Evolutionary conservation across 2,888 invertebrate species (phyloP).

Genomic region (Auanema sp.): DNA sequence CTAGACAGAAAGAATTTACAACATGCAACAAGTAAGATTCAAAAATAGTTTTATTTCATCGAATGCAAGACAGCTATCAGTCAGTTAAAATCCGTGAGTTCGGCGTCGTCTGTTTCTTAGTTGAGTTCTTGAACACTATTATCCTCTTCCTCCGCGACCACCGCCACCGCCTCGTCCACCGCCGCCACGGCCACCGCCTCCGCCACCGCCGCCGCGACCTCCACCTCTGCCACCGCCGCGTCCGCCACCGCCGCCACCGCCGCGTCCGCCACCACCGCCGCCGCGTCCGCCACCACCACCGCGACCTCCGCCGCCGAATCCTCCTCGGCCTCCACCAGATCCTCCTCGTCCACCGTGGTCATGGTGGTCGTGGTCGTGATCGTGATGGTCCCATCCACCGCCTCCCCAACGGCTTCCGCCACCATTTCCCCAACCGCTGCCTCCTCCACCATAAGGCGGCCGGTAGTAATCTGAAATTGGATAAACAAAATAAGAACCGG

Average conservation of each 20-base stretch:
- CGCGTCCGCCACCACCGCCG: slow-evolving; percentile 12
- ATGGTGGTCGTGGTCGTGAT: neutral
- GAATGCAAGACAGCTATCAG: too few relatives aligned
- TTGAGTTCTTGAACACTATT: neutral
- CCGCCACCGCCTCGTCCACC: slow-evolving; percentile 14
- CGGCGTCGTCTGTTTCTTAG: neutral
- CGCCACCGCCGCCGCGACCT: slow-evolving; percentile 14
- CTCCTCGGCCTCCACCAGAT: neutral
- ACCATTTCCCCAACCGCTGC: slow-evolving; percentile 5
- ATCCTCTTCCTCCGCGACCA: slow-evolving; percentile 17
- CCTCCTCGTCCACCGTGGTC: neutral
- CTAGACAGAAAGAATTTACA: too few relatives aligned
- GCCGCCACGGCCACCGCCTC: slow-evolving; percentile 17
- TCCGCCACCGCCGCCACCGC: slow-evolving; percentile 8
- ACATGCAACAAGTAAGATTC: too few relatives aligned
- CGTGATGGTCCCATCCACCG: slow-evolving; percentile 20
- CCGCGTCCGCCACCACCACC: slow-evolving; percentile 16
- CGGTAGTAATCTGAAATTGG: neutral
- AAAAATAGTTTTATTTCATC: too few relatives aligned
- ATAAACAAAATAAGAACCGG: neutral
- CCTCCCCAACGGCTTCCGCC: slow-evolving; percentile 12
- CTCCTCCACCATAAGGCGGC: slow-evolving; percentile 6
- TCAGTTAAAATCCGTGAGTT: neutral
- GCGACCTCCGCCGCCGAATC: slow-evolving; percentile 6
- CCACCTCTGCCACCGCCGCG: slow-evolving; percentile 14